phyloP scores from a whole-genome alignment of 1,140 invertebrate genomes.

The Drosophila leontia region DNA sequence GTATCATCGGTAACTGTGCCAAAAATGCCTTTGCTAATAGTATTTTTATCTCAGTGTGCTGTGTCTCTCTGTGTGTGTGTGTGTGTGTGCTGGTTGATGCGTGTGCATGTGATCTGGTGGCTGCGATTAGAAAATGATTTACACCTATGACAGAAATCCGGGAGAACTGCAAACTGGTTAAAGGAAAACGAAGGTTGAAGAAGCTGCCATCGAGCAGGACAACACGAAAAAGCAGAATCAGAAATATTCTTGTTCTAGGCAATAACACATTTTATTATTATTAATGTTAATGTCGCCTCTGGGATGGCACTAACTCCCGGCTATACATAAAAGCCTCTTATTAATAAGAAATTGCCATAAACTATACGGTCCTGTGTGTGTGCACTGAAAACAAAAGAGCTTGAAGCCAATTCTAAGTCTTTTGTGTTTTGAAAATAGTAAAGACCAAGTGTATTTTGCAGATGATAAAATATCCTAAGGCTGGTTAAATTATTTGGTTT shows the following conservation, averaged over 20 bases:
- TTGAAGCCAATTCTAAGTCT: neutral
- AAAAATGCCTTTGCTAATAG: no score
- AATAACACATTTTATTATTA: slow-evolving; percentile 81
- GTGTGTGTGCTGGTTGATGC: slow-evolving; percentile 23
- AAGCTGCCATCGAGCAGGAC: neutral
- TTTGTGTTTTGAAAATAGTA: neutral
- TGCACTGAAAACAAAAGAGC: slow-evolving; percentile 12
- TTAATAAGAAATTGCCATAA: slow-evolving; percentile 78
- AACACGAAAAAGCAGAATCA: neutral
- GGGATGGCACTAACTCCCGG: slow-evolving; percentile 66
- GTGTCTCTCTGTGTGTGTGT: slow-evolving; percentile 10
- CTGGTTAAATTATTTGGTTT: no score
- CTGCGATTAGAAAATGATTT: slow-evolving; percentile 77
- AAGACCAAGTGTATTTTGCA: neutral
- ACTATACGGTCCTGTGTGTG: slow-evolving; percentile 32
- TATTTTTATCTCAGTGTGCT: neutral
- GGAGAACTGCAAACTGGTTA: slow-evolving; percentile 32
- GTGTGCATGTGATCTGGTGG: slow-evolving; percentile 69
- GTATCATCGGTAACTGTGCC: no score
- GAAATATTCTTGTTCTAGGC: slow-evolving; percentile 41
- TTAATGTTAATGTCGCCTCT: slow-evolving; percentile 79
- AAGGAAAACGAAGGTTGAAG: slow-evolving; percentile 8
- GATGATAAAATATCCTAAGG: no score
- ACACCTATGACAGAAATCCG: slow-evolving; percentile 57
- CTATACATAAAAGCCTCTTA: slow-evolving; percentile 75